Evolutionary conservation across 2,797 vertebrate species (phyloP), one percentile per base, ranked within the genome.

Genomic region (Sebastiscus albofasciatus): DNA sequence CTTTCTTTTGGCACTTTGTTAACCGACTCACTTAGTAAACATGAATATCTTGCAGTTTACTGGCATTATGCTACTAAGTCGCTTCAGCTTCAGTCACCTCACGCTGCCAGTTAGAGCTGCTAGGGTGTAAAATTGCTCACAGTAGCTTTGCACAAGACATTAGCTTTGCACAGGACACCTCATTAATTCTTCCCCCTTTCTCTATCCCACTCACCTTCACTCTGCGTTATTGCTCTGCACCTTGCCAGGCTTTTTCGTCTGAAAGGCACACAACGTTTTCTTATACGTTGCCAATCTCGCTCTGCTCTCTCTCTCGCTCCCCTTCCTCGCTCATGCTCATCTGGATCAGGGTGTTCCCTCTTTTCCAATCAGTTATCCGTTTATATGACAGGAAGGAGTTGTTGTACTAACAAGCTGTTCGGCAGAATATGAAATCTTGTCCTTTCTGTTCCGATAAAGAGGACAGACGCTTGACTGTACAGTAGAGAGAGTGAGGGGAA

Each of bases 131-230:
- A 74, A 67, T 12, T 60, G 56, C 46, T 52, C 66, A 12, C 13
- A 39, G 77, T 66, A 36, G 46, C 59, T 79, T 81, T 68, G 58
- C 75, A 55, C 62, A 67, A 71, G 42, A 61, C 62, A 64, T 69
- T 62, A 75, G 22, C 33, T 49, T 54, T 85, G 72, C 60, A 61
- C 58, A 67, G 52, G 39, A 74, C 46, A 71, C 81, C 55, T 81
- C 80, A 52, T 75, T 64, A 80, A 76, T 75, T 74, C 31, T 36
- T 55, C 54, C 69, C 22, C n/a, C 18, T 18, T 18, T 42, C 29
- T 68, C 9, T 29, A 4, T 9, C 13, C 31, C 33, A 11, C 18
- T 82, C 72, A 75, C 52, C 71, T 81, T 70, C 73, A 64, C 27
- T 59, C 14, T 66, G 1, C 68, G 42, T 71, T 58, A 20, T 31